Evolutionary conservation across 1,140 invertebrate species (phyloP).

Genomic region (Cydia fagiglandana): DNA sequence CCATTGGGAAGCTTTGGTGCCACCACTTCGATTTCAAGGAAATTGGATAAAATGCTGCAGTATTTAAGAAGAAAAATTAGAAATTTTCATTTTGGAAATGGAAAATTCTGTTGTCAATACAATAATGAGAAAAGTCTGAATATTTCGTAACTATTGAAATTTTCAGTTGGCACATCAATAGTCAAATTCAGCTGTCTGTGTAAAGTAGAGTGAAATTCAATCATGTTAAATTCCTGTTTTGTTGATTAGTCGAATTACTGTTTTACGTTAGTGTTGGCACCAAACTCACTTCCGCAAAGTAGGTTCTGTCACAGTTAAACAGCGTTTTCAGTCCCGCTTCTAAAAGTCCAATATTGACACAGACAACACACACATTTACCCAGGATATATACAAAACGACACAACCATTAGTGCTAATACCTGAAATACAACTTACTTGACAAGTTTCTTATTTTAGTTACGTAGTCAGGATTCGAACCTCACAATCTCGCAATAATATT

Average conservation of each 20-base stretch:
- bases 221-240: background rate
- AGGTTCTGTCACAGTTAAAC: background rate
- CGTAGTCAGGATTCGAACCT: constrained; percentile 6
- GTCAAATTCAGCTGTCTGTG: background rate
- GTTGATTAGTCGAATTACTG: background rate
- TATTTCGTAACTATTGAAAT: background rate
- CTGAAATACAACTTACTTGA: background rate
- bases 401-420: constrained; percentile 6
- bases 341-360: constrained; percentile 71
- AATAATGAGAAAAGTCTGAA: background rate
- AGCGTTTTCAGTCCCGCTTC: background rate
- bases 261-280: background rate
- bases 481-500: background rate
- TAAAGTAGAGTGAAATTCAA: background rate
- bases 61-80: background rate
- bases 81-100: background rate
- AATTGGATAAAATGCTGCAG: background rate
- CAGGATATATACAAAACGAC: background rate
- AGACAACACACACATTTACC: constrained; percentile 38
- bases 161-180: background rate
- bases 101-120: too few species aligned
- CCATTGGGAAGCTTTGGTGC: background rate
- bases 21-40: background rate
- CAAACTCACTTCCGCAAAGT: background rate
- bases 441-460: background rate